Percentiles rank a stretch among this genome's conserved stretches.
These are phyloP conservation scores for Acholoe squamosa DNA, from an alignment of 2,888 invertebrate genomes.

Conservation along the genomic window DNA sequence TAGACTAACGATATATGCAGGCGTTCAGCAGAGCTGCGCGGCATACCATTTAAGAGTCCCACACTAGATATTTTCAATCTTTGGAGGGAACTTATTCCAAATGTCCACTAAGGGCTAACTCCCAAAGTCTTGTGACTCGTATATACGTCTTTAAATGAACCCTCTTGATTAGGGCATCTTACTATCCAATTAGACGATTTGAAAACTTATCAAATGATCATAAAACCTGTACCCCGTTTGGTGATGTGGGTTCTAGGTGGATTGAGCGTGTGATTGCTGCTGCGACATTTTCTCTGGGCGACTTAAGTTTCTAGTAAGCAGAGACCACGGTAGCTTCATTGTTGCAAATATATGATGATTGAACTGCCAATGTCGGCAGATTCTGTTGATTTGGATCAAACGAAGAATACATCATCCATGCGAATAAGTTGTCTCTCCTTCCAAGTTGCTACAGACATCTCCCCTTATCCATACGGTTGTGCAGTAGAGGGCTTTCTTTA, in stretches of 20 bases:
- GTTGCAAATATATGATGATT: neutral
- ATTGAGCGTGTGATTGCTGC: neutral
- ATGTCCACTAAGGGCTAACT: too few species aligned
- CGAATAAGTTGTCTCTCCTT: neutral
- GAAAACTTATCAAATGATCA: too few species aligned
- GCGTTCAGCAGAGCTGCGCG: too few species aligned
- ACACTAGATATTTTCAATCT: too few species aligned
- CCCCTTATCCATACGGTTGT: slow-evolving; percentile 10
- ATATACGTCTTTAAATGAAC: too few species aligned
- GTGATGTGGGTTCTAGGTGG: neutral
- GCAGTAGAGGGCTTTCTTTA: neutral
- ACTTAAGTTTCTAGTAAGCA: neutral
- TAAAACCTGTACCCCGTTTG: neutral
- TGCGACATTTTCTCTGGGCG: neutral
- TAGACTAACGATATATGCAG: neutral
- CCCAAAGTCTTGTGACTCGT: too few species aligned
- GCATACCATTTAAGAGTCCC: too few species aligned
- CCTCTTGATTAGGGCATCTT: too few species aligned
- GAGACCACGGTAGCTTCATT: slow-evolving; percentile 30
- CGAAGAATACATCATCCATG: neutral
- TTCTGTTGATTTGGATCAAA: neutral
- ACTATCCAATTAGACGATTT: too few species aligned
- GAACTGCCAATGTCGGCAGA: neutral
- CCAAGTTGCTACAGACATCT: neutral
- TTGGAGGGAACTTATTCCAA: too few species aligned